These are phyloP conservation scores for Patella caerulea DNA, from an alignment of 2,888 invertebrate genomes.

Conservation along the genomic window DNA sequence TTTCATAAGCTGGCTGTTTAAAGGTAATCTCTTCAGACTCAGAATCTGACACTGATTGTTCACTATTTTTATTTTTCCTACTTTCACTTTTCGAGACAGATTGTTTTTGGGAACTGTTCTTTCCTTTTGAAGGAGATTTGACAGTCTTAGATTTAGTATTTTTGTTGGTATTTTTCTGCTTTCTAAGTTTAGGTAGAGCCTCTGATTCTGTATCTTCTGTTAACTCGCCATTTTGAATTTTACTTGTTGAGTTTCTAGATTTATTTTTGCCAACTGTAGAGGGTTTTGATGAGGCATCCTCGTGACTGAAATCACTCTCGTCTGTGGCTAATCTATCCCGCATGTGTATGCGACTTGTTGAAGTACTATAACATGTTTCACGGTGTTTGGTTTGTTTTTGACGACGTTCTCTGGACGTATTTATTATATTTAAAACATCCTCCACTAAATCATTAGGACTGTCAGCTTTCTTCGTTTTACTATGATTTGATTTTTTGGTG, in stretches of 20 bases:
- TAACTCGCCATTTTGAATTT: too few species aligned
- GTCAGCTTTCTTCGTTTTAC: not conserved
- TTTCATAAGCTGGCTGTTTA: too few species aligned
- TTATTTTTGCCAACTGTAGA: slow-evolving; percentile 9
- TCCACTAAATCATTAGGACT: slow-evolving; percentile 10
- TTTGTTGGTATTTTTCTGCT: too few species aligned
- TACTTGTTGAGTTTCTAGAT: slow-evolving; percentile 19
- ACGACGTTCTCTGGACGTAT: slow-evolving; percentile 14
- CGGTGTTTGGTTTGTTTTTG: not conserved
- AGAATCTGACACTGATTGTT: not conserved
- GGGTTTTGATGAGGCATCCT: not conserved
- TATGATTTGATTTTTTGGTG: not conserved
- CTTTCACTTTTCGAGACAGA: too few species aligned
- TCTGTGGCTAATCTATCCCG: not conserved
- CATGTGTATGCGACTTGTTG: too few species aligned
- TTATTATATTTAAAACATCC: slow-evolving; percentile 15
- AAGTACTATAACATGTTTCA: too few species aligned
- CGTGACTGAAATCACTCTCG: not conserved
- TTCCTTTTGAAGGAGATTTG: too few species aligned
- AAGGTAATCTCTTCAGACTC: not conserved
- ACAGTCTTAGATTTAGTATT: too few species aligned
- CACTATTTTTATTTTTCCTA: too few species aligned
- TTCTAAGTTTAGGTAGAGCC: too few species aligned
- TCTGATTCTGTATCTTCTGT: too few species aligned
- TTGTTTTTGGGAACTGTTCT: too few species aligned